Evolutionary conservation across 37 sponge, comb jelly and placozoan genomes (phyloP).

Genomic region (Sycon ciliatum): DNA sequence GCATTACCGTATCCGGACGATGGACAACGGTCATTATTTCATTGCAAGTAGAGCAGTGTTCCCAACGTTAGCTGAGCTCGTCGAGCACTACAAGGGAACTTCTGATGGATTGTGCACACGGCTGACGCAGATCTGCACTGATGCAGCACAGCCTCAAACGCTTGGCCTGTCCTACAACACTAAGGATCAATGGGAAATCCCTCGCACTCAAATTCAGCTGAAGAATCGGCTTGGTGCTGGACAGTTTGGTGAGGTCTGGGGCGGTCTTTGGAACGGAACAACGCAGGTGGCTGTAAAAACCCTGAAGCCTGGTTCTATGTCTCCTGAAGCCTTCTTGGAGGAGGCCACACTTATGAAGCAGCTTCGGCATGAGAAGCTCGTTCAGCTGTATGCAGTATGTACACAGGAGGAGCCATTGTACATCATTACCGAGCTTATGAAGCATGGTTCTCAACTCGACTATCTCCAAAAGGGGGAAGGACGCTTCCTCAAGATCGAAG

Average conservation of each 20-base stretch:
- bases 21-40: conserved; percentile 79
- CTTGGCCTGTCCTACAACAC: conserved; percentile 71
- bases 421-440: conserved; percentile 42
- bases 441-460: conserved; percentile 30
- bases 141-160: conserved; percentile 69
- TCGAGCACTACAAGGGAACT: conserved; percentile 63
- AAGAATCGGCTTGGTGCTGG: conserved; percentile 73
- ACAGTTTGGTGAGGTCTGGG: conserved; percentile 82
- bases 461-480: conserved; percentile 29
- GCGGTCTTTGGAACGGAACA: conserved; percentile 74
- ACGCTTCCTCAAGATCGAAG: not conserved
- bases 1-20: conserved; percentile 82
- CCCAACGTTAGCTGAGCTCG: conserved; percentile 72
- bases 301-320: conserved; percentile 76
- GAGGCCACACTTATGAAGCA: conserved; percentile 89
- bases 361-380: conserved; percentile 75
- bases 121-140: conserved; percentile 49
- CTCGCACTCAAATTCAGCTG: conserved; percentile 55
- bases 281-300: conserved; percentile 81
- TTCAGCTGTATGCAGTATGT: conserved; percentile 52
- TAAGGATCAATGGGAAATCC: conserved; percentile 96
- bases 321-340: conserved; percentile 55
- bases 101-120: conserved; percentile 58
- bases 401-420: conserved; percentile 32
- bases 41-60: conserved; percentile 83